Percentiles rank a stretch among this genome's conserved stretches.
Evolutionary conservation across 2,888 invertebrate genomes (phyloP).

Genomic region (Podabrus alpinus): DNA sequence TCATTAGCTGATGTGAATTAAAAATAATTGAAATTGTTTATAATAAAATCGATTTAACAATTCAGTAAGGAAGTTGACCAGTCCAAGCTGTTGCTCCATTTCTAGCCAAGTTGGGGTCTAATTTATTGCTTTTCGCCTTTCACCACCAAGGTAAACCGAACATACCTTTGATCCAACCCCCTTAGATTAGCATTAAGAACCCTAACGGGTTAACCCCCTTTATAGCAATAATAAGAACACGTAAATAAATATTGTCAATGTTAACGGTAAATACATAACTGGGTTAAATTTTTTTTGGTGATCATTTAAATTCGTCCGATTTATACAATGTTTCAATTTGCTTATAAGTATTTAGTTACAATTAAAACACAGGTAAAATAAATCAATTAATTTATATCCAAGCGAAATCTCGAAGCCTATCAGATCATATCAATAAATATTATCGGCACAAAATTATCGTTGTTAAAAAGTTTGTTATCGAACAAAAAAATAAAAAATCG

Average conservation of each 20-base stretch:
- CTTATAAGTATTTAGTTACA: not conserved
- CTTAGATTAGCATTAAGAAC: slow-evolving; percentile 31
- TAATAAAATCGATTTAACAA: not conserved
- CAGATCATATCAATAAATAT: not conserved
- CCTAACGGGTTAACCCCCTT: slow-evolving; percentile 23
- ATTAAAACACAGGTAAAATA: not conserved
- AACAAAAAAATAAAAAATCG: not conserved
- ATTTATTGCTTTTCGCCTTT: slow-evolving; percentile 36
- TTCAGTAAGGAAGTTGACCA: slow-evolving; percentile 4
- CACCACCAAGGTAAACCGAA: slow-evolving; percentile 39
- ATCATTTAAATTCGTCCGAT: not conserved
- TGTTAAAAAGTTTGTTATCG: not conserved
- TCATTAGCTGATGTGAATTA: no score
- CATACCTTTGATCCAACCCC: slow-evolving; percentile 36
- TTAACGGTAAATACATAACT: slow-evolving; percentile 9
- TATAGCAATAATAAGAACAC: slow-evolving; percentile 12
- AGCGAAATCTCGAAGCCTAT: not conserved
- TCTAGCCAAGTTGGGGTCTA: slow-evolving; percentile 21
- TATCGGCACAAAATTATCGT: not conserved
- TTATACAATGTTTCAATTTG: not conserved
- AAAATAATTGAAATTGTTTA: not conserved
- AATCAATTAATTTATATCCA: not conserved
- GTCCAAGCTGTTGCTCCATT: slow-evolving; percentile 4
- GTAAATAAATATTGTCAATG: slow-evolving; percentile 23
- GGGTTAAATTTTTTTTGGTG: not conserved